Evolutionary conservation across 92 coral and sea anemone species (phyloP).

Genomic region (Blastomussa wellsi): DNA sequence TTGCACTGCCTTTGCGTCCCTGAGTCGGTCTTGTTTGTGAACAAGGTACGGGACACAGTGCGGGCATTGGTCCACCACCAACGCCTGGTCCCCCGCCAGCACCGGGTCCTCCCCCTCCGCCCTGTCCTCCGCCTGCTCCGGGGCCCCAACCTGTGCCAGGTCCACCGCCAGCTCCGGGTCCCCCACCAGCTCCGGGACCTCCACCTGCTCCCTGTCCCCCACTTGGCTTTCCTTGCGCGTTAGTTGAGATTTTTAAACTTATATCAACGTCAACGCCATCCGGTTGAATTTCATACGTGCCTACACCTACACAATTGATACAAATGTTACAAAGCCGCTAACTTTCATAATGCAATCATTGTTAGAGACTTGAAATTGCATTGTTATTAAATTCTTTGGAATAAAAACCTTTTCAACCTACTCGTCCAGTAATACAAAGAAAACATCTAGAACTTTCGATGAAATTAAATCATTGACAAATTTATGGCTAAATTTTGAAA

Average conservation of each 20-base stretch:
- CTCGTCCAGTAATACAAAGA: background rate
- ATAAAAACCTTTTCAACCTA: too few relatives aligned
- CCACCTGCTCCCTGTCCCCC: slow-evolving; percentile 10
- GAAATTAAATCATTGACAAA: background rate
- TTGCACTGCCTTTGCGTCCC: slow-evolving; percentile 36
- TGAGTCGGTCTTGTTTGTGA: slow-evolving; percentile 37
- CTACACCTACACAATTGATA: slow-evolving; percentile 53
- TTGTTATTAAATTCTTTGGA: background rate
- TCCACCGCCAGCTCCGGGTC: slow-evolving; percentile 28
- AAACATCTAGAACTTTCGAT: background rate
- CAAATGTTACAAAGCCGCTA: background rate
- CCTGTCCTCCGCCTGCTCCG: slow-evolving; percentile 27
- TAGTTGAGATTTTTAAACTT: slow-evolving; percentile 55
- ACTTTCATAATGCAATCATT: too few relatives aligned
- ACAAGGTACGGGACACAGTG: slow-evolving; percentile 40
- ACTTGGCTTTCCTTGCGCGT: background rate
- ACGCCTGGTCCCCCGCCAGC: slow-evolving; percentile 7
- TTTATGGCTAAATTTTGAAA: background rate
- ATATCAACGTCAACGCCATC: slow-evolving; percentile 69
- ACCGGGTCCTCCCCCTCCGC: slow-evolving; percentile 1
- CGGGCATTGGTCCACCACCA: slow-evolving; percentile 34
- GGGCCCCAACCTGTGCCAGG: slow-evolving; percentile 21
- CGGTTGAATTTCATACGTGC: slow-evolving; percentile 65
- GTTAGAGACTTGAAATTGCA: too few relatives aligned
- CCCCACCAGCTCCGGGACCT: slow-evolving; percentile 10